Evolutionary conservation across 1,140 invertebrate species (phyloP).

Genomic region (Drosophila subobscura): DNA sequence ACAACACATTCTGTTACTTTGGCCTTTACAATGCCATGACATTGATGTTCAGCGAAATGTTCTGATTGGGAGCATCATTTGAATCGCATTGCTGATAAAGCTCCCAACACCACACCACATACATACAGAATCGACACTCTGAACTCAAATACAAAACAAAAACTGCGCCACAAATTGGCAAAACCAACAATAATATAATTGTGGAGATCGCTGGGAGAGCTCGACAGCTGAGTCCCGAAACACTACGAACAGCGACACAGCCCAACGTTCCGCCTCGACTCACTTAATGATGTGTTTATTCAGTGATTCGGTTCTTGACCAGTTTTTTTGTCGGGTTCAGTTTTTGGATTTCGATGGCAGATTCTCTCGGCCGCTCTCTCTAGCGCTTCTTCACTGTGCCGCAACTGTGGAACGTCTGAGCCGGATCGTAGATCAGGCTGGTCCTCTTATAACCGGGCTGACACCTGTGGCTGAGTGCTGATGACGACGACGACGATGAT

Average conservation of each 20-base stretch:
- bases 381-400: constrained; percentile 59
- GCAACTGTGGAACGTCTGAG: constrained; percentile 59
- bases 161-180: constrained; percentile 75
- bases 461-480: constrained; percentile 17
- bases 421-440: constrained; percentile 40
- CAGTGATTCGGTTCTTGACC: constrained; percentile 25
- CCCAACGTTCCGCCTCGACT: constrained; percentile 7
- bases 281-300: constrained; percentile 56
- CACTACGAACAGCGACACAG: constrained; percentile 4
- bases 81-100: constrained; percentile 28
- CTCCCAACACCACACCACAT: constrained; percentile 4
- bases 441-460: constrained; percentile 69
- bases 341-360: neutral
- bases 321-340: constrained; percentile 16
- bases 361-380: constrained; percentile 6
- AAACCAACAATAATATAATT: constrained; percentile 61
- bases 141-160: constrained; percentile 49
- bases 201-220: constrained; percentile 8
- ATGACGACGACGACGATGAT: constrained; percentile 19
- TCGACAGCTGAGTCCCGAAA: constrained; percentile 7
- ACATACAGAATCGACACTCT: constrained; percentile 31
- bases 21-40: constrained; percentile 8
- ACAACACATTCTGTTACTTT: neutral
- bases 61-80: constrained; percentile 13
- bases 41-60: constrained; percentile 22